These are phyloP conservation scores for Epiblema foenella DNA, from an alignment of 2,888 invertebrate species.

Conservation along the genomic window DNA sequence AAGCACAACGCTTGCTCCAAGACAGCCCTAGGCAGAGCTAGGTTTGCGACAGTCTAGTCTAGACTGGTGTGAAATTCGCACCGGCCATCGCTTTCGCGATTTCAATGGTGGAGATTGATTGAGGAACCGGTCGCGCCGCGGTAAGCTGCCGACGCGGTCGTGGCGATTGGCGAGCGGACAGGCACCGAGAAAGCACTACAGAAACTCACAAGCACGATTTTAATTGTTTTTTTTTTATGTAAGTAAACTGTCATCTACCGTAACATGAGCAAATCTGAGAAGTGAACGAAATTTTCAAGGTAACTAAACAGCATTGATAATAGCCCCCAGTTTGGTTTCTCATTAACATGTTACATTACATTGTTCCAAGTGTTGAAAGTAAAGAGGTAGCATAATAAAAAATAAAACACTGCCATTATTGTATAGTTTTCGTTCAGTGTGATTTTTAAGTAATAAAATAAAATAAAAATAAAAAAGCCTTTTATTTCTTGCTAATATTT, in stretches of 20 bases:
- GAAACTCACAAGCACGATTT: not conserved
- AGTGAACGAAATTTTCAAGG: not conserved
- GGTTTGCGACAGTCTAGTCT: slow-evolving; percentile 75
- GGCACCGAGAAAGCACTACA: not conserved
- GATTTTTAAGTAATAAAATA: too few relatives aligned
- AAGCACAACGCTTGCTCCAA: not conserved
- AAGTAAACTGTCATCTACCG: not conserved
- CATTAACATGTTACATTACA: too few relatives aligned
- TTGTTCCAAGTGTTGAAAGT: too few relatives aligned
- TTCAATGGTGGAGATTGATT: slow-evolving; percentile 76
- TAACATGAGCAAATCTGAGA: not conserved
- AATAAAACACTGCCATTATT: too few relatives aligned
- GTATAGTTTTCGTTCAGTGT: too few relatives aligned
- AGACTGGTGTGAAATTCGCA: slow-evolving; percentile 82
- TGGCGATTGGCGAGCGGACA: slow-evolving; percentile 52
- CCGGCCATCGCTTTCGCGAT: slow-evolving; percentile 76
- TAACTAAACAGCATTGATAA: too few relatives aligned
- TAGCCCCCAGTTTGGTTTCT: too few relatives aligned
- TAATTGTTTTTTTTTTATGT: not conserved
- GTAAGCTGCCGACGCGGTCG: slow-evolving; percentile 50
- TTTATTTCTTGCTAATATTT: too few relatives aligned
- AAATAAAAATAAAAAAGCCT: too few relatives aligned
- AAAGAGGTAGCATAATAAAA: too few relatives aligned
- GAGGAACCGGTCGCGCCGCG: slow-evolving; percentile 72
- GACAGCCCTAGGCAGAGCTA: slow-evolving; percentile 51